Conservation (phyloP, 2,797 vertebrate genomes). For the Poeciliopsis turneri region DNA sequence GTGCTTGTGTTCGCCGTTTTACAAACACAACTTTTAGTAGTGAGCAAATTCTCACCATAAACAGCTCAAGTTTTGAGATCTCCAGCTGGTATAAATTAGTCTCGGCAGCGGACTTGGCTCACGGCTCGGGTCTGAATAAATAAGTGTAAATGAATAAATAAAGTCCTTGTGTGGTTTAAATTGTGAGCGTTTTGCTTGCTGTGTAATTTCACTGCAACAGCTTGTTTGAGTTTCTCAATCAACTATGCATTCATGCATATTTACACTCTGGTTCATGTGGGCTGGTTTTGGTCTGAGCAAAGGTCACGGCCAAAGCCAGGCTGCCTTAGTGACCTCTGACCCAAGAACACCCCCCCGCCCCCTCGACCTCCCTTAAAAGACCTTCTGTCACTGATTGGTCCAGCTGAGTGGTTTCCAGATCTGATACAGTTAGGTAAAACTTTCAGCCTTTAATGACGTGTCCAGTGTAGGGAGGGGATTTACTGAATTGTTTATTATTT, state of each 20-base stretch:
- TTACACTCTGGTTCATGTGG: conserved; percentile 37
- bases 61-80: neutral
- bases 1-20: conserved; percentile 32
- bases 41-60: conserved; percentile 9
- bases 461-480: neutral
- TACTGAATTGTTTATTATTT: no score
- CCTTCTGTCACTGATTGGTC: conserved; percentile 63
- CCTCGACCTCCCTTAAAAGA: conserved; percentile 34
- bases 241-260: conserved; percentile 14
- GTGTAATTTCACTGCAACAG: neutral
- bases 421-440: neutral
- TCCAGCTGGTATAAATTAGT: neutral
- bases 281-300: conserved; percentile 62
- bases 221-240: conserved; percentile 6
- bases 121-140: neutral
- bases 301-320: conserved; percentile 77
- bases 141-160: neutral
- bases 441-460: neutral
- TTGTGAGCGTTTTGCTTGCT: neutral
- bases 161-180: neutral
- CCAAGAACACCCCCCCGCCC: conserved; percentile 51
- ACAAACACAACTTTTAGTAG: conserved; percentile 36
- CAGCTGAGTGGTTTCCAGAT: no score
- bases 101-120: neutral
- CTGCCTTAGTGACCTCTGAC: conserved; percentile 71